Conservation (phyloP, 1,140 invertebrate species). For the Manduca sexta region DNA sequence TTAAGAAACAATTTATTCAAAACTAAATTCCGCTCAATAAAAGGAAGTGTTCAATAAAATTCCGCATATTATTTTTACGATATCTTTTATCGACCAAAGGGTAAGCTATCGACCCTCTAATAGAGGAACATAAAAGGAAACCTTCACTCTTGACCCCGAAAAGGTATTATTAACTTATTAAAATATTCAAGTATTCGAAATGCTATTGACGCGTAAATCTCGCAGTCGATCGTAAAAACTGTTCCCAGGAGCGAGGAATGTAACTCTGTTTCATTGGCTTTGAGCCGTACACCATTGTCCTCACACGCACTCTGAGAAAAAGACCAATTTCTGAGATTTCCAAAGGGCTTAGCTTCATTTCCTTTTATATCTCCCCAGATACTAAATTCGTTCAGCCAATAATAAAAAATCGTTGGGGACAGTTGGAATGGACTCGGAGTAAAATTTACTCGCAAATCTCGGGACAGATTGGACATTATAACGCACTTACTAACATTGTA, state of each 20-base stretch:
- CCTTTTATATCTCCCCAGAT: slow-evolving; percentile 67
- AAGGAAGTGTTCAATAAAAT: no score
- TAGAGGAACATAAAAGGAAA: slow-evolving; percentile 15
- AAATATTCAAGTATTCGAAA: slow-evolving; percentile 43
- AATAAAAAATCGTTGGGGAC: slow-evolving; percentile 63
- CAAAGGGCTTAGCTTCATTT: slow-evolving; percentile 69
- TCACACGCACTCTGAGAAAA: slow-evolving; percentile 57
- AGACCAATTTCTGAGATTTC: slow-evolving; percentile 66
- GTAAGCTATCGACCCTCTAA: background rate
- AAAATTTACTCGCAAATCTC: slow-evolving; percentile 45
- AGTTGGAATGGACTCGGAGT: slow-evolving; percentile 46
- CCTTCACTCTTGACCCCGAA: slow-evolving; percentile 17
- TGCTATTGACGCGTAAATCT: slow-evolving; percentile 45
- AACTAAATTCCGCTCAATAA: background rate
- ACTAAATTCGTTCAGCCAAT: slow-evolving; percentile 66
- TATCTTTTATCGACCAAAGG: background rate
- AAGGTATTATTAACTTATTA: slow-evolving; percentile 34
- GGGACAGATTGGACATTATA: slow-evolving; percentile 35
- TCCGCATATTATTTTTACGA: slow-evolving; percentile 1
- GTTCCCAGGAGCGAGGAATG: slow-evolving; percentile 38
- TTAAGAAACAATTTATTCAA: background rate
- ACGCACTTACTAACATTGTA: slow-evolving; percentile 20
- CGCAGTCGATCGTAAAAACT: slow-evolving; percentile 48
- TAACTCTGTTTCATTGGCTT: slow-evolving; percentile 47
- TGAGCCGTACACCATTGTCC: slow-evolving; percentile 40